phyloP scores from a whole-genome alignment of 2,888 invertebrate species.

The Lumbricus terrestris region DNA sequence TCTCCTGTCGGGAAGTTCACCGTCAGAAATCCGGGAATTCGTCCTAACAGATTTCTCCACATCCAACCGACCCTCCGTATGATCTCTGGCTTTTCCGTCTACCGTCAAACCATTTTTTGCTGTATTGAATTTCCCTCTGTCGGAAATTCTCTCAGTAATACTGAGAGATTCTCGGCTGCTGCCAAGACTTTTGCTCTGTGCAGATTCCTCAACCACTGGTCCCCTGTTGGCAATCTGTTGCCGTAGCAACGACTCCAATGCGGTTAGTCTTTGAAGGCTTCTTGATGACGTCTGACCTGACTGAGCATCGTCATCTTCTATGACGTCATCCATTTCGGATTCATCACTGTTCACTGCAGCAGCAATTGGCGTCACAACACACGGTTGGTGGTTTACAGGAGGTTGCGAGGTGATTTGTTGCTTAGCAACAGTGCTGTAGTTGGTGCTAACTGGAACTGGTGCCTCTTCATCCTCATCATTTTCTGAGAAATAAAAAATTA shows the following conservation, averaged over 20 bases:
- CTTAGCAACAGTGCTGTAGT: background rate
- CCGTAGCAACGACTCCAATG: background rate
- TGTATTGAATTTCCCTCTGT: background rate
- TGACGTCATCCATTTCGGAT: constrained; percentile 3
- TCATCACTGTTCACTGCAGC: background rate
- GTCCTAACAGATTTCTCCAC: background rate
- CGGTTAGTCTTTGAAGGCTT: background rate
- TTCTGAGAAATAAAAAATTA: background rate
- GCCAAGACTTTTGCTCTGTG: background rate
- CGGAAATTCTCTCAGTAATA: background rate
- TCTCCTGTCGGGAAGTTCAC: background rate
- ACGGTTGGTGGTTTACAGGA: background rate
- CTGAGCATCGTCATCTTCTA: background rate
- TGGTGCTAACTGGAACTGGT: background rate
- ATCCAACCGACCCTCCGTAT: background rate
- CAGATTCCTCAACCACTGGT: background rate
- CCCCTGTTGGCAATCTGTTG: background rate
- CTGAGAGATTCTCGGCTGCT: background rate
- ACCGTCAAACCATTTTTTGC: background rate
- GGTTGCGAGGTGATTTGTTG: background rate
- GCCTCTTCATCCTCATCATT: background rate
- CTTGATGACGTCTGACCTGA: background rate
- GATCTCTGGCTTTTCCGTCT: background rate
- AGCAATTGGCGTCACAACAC: background rate
- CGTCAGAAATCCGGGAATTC: background rate